Evolutionary conservation across 2,888 invertebrate genomes (phyloP).

Genomic region (Cancer borealis): DNA sequence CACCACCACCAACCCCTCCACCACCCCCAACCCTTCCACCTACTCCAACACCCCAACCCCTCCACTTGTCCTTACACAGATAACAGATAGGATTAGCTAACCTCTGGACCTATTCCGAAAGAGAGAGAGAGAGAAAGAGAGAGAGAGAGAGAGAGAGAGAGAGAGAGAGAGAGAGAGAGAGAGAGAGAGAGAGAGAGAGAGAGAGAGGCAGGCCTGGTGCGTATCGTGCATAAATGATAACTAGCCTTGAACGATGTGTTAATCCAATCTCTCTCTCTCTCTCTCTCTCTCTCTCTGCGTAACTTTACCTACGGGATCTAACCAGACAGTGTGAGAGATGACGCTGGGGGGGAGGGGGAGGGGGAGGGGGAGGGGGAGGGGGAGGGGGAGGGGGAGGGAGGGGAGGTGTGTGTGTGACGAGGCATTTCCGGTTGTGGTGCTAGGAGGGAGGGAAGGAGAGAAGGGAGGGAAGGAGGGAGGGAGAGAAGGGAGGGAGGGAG

Average conservation of each 20-base stretch:
- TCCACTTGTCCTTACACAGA: too few relatives aligned
- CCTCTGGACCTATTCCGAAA: background rate
- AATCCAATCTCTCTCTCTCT: background rate
- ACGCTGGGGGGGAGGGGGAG: background rate
- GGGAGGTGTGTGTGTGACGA: background rate
- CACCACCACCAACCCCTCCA: too few relatives aligned
- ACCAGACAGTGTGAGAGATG: background rate
- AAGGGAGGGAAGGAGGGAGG: background rate
- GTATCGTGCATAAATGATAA: background rate
- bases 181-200: slow-evolving; percentile 20
- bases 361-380: background rate
- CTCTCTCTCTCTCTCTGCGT: background rate
- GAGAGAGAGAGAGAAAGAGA: too few relatives aligned
- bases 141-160: too few relatives aligned
- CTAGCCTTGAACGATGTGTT: background rate
- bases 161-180: background rate
- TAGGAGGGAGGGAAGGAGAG: background rate
- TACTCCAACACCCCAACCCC: too few relatives aligned
- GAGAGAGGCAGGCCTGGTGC: background rate
- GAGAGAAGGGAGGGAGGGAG: background rate
- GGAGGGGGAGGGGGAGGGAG: background rate
- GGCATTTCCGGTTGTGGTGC: background rate
- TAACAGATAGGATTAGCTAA: background rate
- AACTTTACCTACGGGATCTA: slow-evolving; percentile 1
- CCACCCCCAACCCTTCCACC: too few relatives aligned